A percentile compares a stretch with the other conserved stretches of the same genome.
These are phyloP conservation scores for Acromyrmex charruanus DNA, from an alignment of 1,140 invertebrate species.

Conservation along the genomic window DNA sequence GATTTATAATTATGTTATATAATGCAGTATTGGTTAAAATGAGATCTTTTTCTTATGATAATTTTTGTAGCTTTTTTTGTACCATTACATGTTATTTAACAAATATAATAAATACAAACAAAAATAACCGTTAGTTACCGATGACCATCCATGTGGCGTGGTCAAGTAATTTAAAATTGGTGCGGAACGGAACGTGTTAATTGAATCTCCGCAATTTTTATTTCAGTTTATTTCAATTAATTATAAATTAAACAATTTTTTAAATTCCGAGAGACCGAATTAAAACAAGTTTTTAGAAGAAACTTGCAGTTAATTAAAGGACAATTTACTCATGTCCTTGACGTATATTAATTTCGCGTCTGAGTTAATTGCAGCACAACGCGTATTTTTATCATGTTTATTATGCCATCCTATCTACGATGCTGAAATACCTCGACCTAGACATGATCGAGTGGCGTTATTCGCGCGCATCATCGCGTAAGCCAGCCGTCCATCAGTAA, in stretches of 20 bases:
- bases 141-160: no score
- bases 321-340: constrained; percentile 16
- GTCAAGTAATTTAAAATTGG: no score
- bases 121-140: no score
- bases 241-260: neutral
- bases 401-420: constrained; percentile 24
- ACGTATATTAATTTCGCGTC: constrained; percentile 33
- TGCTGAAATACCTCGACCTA: constrained; percentile 42
- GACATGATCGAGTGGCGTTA: constrained; percentile 61
- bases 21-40: no score
- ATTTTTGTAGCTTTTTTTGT: no score
- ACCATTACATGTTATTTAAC: no score
- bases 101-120: no score
- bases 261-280: neutral
- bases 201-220: constrained; percentile 25
- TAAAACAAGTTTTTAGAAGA: neutral
- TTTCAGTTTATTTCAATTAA: neutral
- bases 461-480: constrained; percentile 60
- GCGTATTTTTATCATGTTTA: constrained; percentile 51
- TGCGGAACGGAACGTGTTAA: neutral
- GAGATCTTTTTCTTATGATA: no score
- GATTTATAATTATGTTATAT: no score
- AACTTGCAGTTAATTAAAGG: constrained; percentile 34
- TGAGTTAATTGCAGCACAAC: constrained; percentile 14
- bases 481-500: constrained; percentile 57